A percentile compares a stretch with the other conserved stretches of the same genome.
Evolutionary conservation across 2,888 invertebrate species (phyloP).

Genomic region (Drosophila niveifrons): DNA sequence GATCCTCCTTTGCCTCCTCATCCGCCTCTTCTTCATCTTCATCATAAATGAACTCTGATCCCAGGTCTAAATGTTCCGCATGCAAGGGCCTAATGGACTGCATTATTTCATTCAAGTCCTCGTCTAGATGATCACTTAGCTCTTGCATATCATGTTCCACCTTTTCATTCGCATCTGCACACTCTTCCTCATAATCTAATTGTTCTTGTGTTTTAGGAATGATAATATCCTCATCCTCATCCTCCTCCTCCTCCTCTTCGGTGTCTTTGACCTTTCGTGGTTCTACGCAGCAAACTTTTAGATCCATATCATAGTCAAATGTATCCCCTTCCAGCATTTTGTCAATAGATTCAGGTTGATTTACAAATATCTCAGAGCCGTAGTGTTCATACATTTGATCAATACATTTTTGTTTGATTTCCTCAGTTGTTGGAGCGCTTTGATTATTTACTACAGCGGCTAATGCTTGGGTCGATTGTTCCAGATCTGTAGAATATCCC

Average conservation of each 20-base stretch:
- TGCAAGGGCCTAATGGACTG: slow-evolving; percentile 8
- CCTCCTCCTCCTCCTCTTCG: slow-evolving; percentile 1
- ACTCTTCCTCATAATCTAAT: slow-evolving; percentile 60
- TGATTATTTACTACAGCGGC: slow-evolving; percentile 9
- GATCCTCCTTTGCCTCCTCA: slow-evolving; percentile 13
- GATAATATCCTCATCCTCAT: background rate
- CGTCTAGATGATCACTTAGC: slow-evolving; percentile 58
- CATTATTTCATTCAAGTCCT: slow-evolving; percentile 62
- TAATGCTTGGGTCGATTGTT: slow-evolving; percentile 31
- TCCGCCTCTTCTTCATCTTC: slow-evolving; percentile 40
- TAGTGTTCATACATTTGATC: slow-evolving; percentile 55
- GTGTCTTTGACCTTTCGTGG: background rate
- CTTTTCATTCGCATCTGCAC: slow-evolving; percentile 58
- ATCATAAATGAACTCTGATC: background rate
- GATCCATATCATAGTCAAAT: slow-evolving; percentile 12
- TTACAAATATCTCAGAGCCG: slow-evolving; percentile 16
- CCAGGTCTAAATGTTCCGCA: background rate
- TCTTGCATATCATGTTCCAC: slow-evolving; percentile 66
- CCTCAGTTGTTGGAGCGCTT: slow-evolving; percentile 10
- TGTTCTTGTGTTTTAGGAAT: slow-evolving; percentile 34
- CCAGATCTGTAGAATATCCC: slow-evolving; percentile 23
- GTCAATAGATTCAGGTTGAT: slow-evolving; percentile 26
- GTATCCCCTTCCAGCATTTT: slow-evolving; percentile 15
- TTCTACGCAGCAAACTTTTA: slow-evolving; percentile 8
- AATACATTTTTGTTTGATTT: slow-evolving; percentile 40